A percentile compares a stretch with the other conserved stretches of the same genome.
Evolutionary conservation across 2,888 invertebrate genomes (phyloP).

Genomic region (Zaprionus bogoriensis): DNA sequence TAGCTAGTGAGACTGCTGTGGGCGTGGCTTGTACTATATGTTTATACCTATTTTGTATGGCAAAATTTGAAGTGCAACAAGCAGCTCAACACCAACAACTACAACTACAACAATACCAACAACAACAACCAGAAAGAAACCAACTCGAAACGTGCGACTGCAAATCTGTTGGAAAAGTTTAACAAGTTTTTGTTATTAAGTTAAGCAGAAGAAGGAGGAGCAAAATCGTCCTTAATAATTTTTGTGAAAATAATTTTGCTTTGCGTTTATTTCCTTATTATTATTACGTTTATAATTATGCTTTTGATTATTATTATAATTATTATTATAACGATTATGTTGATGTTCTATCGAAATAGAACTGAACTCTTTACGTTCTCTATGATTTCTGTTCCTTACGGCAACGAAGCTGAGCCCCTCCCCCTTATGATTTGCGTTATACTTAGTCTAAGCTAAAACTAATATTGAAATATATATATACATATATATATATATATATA

Average conservation of each 20-base stretch:
- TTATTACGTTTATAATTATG: slow-evolving; percentile 28
- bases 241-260: slow-evolving; percentile 38
- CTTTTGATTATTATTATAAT: slow-evolving; percentile 22
- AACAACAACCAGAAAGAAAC: background rate
- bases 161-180: slow-evolving; percentile 35
- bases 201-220: too few species aligned
- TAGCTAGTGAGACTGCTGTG: slow-evolving; percentile 45
- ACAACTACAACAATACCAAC: background rate
- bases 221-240: too few species aligned
- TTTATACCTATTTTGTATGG: slow-evolving; percentile 53
- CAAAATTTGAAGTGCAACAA: slow-evolving; percentile 48
- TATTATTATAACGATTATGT: background rate
- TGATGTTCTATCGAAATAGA: slow-evolving; percentile 48
- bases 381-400: slow-evolving; percentile 67
- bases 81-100: background rate
- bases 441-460: slow-evolving; percentile 27
- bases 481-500: slow-evolving; percentile 18
- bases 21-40: slow-evolving; percentile 55
- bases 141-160: background rate
- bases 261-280: slow-evolving; percentile 52
- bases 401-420: slow-evolving; percentile 73
- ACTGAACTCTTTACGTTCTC: slow-evolving; percentile 58
- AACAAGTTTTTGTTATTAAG: slow-evolving; percentile 36
- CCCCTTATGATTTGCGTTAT: slow-evolving; percentile 44
- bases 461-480: slow-evolving; percentile 46